Conservation (phyloP, 2,797 vertebrate genomes). For the Tapirus indicus region DNA sequence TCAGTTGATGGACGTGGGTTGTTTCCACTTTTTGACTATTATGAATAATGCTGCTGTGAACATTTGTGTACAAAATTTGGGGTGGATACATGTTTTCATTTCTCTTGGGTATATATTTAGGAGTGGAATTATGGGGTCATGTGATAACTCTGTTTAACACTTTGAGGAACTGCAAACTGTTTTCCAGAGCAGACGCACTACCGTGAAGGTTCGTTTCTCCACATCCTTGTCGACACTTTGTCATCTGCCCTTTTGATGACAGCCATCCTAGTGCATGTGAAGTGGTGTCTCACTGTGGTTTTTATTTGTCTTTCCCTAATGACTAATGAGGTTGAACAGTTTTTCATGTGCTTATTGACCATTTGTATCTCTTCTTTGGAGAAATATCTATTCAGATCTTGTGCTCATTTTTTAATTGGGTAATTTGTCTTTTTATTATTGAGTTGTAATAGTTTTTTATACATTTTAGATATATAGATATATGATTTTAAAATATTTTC, state of each 20-base stretch:
- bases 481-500: background rate
- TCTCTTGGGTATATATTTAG: background rate
- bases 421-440: background rate
- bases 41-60: background rate
- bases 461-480: background rate
- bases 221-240: background rate
- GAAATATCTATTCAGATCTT: background rate
- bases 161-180: background rate
- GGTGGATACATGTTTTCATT: background rate
- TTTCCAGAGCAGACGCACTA: background rate
- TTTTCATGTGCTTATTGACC: background rate
- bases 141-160: background rate
- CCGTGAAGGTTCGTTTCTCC: background rate
- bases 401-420: background rate
- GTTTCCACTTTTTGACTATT: background rate
- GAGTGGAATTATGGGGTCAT: no score
- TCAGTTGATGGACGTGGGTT: background rate
- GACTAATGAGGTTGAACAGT: background rate
- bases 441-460: background rate
- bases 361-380: background rate
- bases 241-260: background rate
- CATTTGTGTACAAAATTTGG: background rate
- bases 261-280: background rate
- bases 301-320: background rate
- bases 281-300: background rate